These are phyloP conservation scores for Listronotus oregonensis DNA, from an alignment of 1,140 invertebrate species.

Conservation along the genomic window DNA sequence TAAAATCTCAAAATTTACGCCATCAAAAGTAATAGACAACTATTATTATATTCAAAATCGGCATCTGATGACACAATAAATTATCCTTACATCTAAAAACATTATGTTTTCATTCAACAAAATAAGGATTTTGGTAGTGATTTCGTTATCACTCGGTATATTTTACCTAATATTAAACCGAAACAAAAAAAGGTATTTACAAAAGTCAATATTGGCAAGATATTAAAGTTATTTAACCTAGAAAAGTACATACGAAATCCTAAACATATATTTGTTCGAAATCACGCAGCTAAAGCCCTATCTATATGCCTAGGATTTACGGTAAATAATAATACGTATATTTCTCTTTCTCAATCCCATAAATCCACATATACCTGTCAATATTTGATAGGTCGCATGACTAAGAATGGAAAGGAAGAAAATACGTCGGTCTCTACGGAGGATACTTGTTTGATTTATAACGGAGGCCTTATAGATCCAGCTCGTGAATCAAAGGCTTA, in stretches of 20 bases:
- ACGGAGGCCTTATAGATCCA: constrained; percentile 26
- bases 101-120: too few species aligned
- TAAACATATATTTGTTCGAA: neutral
- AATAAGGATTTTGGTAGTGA: too few species aligned
- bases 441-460: constrained; percentile 38
- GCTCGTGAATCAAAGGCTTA: constrained; percentile 34
- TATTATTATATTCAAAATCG: too few species aligned
- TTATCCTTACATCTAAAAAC: too few species aligned
- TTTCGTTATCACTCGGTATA: too few species aligned
- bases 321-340: constrained; percentile 32
- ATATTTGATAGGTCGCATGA: constrained; percentile 39
- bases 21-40: too few species aligned
- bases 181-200: too few species aligned
- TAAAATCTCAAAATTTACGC: too few species aligned
- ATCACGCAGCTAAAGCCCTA: neutral
- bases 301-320: constrained; percentile 3
- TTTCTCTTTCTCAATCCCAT: constrained; percentile 31
- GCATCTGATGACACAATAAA: too few species aligned
- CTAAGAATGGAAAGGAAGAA: constrained; percentile 31
- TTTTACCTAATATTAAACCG: too few species aligned
- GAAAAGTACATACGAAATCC: neutral
- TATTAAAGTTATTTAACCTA: too few species aligned
- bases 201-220: too few species aligned
- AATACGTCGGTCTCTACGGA: constrained; percentile 33
- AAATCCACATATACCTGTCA: constrained; percentile 38